Evolutionary conservation across 1,140 invertebrate species (phyloP), one percentile per base, ranked within the genome.

Genomic region (Drosophila truncata): DNA sequence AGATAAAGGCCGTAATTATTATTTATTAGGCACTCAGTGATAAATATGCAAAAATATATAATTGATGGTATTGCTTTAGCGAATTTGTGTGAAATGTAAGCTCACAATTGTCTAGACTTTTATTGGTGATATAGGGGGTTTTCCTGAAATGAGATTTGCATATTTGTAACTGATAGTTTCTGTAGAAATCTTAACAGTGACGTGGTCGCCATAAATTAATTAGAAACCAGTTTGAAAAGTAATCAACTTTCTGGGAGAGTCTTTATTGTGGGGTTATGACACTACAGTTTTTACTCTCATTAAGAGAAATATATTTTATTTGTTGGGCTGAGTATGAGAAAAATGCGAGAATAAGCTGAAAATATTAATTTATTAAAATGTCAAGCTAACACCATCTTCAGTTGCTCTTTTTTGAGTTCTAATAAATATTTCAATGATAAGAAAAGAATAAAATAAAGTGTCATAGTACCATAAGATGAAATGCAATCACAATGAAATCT

Each of bases 41-140:
- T 72, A 78, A 81, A 83, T 85, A 84, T 83, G 77, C 81, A 80
- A 83, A 80, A 84, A 83, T 84, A 49, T 70, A 54, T 75, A 70
- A 82, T 83, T 65, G 49, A 44, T 61, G 54, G 4, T 42, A 37
- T 70, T 23, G 50, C 31, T 23, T 20, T 33, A 18, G 4, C 18
- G 35, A 69, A 16, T 46, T 65, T 64, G 58, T 61, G 63, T 47
- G 55, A 75, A 84, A 60, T 65, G 50, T 54, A 47, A 76, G 14
- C 60, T 61, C 41, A 52, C 76, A 80, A 82, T 79, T 57, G 72
- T 49, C 52, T 80, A 10, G 41, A 50, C 25, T 80, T 46, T 74
- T 47, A 66, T 66, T 42, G 59, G 31, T 58, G 25, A 72, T 49
- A 23, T 49, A 7, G 66, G 60, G 78, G 63, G 63, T 37, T 81